Evolutionary conservation across 1,140 invertebrate genomes (phyloP), one percentile per base, ranked within the genome.

Genomic region (Eurosta solidaginis): DNA sequence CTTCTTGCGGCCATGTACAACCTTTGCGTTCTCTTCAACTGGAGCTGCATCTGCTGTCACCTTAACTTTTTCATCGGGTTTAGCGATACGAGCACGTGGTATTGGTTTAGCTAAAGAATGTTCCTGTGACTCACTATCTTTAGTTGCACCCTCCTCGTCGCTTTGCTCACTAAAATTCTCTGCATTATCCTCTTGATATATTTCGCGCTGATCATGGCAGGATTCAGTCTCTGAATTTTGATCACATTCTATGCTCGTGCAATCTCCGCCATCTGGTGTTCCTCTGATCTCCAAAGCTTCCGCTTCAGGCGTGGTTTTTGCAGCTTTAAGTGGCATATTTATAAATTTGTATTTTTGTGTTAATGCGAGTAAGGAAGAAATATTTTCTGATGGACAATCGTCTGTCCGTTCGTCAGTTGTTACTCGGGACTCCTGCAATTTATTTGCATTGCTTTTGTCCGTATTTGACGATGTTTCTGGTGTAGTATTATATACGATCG

Each of bases 1-100:
- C 84, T 94, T 96, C 82, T 94, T 92, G 63, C 93, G 88, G 0
- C 95, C 95, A 73, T 95, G 89, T 36, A 97, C 91, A 1, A 87
- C 90, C 87, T 96, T 96, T 0, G 90, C 59, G n/a, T 47, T 42
- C 12, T 44, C 59, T 68, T 42, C 22, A 27, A n/a, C n/a, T n/a
- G n/a, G n/a, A n/a, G 27, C 40, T 27, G 22, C 74, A n/a, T 42
- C 47, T 76, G 77, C 45, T 17, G 73, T 1, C 42, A 52, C 33
- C 45, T 17, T 79, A 63, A 84, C 80, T 6, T 78, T 80, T 47
- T 84, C 83, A 6, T 79, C 78, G 1, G 91, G 91, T 83, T 93
- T 93, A 0, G 90, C 89, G 74, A 92, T 92, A 81, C 90, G 52
- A 90, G n/a, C 91, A 89, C 50, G 45, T 40, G 29, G 36, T 6